These are phyloP conservation scores for Collichthys lucidus DNA, from an alignment of 2,113 vertebrate species.

Conservation along the genomic window DNA sequence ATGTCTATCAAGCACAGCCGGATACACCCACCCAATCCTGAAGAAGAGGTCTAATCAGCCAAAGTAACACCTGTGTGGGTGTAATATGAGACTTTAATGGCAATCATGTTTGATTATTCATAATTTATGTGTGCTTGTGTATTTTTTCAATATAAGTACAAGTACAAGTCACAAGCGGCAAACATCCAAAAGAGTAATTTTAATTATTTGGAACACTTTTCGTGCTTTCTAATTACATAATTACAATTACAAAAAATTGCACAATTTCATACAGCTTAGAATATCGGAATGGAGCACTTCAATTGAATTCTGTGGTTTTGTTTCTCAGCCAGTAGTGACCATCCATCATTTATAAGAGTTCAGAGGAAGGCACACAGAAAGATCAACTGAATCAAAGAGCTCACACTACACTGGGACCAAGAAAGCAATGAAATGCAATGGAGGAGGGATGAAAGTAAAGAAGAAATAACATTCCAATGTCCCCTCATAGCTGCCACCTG, in stretches of 20 bases:
- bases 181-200: not conserved
- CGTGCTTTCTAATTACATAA: not conserved
- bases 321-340: not conserved
- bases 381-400: constrained; percentile 29
- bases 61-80: constrained; percentile 11
- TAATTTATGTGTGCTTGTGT: not conserved
- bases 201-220: not conserved
- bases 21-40: constrained; percentile 6
- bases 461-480: constrained; percentile 50
- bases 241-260: not conserved
- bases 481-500: constrained; percentile 54
- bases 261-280: not conserved
- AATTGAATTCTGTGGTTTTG: not conserved
- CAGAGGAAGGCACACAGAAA: constrained; percentile 23
- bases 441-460: constrained; percentile 3
- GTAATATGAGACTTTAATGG: constrained; percentile 3
- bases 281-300: not conserved
- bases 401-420: constrained; percentile 12
- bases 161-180: not conserved
- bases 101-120: constrained; percentile 23
- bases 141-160: not conserved
- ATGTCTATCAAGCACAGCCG: constrained; percentile 4
- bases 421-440: constrained; percentile 20
- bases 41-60: constrained; percentile 18
- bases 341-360: constrained; percentile 14